Evolutionary conservation across 2,888 invertebrate genomes (phyloP).

Genomic region (Ormia ochracea): DNA sequence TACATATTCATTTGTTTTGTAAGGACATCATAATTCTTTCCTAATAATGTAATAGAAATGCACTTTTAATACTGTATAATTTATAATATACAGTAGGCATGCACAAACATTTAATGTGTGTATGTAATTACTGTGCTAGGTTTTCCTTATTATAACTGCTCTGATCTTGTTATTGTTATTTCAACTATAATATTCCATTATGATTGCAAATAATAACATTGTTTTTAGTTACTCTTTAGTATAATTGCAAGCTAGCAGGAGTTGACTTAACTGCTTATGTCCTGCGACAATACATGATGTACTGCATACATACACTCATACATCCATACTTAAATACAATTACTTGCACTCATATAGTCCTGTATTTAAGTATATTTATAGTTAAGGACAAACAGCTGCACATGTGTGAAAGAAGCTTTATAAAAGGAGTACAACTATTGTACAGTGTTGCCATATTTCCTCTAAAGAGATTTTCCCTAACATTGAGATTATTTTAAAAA

Average conservation of each 20-base stretch:
- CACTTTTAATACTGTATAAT: no score
- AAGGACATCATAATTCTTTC: no score
- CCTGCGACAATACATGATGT: background rate
- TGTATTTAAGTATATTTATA: constrained; percentile 6
- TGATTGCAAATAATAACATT: constrained; percentile 44
- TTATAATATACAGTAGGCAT: no score
- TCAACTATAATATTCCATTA: constrained; percentile 14
- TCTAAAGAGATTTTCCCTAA: no score
- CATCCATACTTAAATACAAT: constrained; percentile 7
- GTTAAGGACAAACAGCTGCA: background rate
- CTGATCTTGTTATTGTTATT: background rate
- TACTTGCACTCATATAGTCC: background rate
- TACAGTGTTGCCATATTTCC: no score
- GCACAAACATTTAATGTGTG: no score
- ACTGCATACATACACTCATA: background rate
- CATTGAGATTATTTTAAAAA: no score
- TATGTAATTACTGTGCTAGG: background rate
- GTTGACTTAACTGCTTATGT: background rate
- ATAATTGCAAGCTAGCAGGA: background rate
- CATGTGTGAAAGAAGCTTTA: background rate
- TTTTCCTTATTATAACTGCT: background rate
- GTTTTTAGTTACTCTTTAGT: background rate
- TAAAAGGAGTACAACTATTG: no score
- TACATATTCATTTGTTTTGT: no score
- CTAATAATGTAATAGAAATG: no score